Conservation (phyloP, 2,113 vertebrate genomes). For the Apodemus speciosus region DNA sequence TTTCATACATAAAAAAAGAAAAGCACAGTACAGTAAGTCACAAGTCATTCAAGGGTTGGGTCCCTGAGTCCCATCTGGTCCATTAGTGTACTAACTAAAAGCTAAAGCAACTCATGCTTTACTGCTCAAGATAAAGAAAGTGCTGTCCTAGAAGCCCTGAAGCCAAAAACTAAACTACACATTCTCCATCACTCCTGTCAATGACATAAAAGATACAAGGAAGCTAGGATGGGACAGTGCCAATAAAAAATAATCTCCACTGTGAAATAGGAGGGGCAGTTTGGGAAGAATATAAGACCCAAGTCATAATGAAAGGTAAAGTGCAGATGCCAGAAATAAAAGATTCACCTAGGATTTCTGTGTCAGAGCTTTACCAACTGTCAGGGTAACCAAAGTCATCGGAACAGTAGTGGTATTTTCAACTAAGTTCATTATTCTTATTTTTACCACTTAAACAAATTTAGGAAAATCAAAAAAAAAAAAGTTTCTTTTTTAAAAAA, state of each 20-base stretch:
- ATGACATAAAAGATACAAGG: background rate
- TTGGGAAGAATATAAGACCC: background rate
- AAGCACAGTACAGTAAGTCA: conserved; percentile 19
- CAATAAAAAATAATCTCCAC: conserved; percentile 5
- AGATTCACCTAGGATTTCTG: conserved; percentile 30
- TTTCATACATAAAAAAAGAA: background rate
- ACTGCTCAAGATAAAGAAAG: background rate
- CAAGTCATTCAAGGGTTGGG: background rate
- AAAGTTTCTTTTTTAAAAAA: background rate
- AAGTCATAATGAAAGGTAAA: conserved; percentile 30
- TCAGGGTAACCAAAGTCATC: conserved; percentile 35
- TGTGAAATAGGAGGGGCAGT: conserved; percentile 39
- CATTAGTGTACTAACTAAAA: conserved; percentile 18
- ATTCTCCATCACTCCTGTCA: conserved; percentile 6
- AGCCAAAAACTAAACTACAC: background rate
- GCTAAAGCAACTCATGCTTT: conserved; percentile 25
- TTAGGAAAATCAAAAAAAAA: background rate
- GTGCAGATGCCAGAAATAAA: conserved; percentile 17
- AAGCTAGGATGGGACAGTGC: background rate
- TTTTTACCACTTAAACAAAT: conserved; percentile 45
- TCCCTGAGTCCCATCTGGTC: background rate
- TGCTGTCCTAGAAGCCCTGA: background rate
- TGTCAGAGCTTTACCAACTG: conserved; percentile 18
- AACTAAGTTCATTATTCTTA: conserved; percentile 46
- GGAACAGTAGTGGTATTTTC: conserved; percentile 14